Evolutionary conservation across 2,888 invertebrate genomes (phyloP), one percentile per base, ranked within the genome.

Genomic region (Clepsis dumicolana): DNA sequence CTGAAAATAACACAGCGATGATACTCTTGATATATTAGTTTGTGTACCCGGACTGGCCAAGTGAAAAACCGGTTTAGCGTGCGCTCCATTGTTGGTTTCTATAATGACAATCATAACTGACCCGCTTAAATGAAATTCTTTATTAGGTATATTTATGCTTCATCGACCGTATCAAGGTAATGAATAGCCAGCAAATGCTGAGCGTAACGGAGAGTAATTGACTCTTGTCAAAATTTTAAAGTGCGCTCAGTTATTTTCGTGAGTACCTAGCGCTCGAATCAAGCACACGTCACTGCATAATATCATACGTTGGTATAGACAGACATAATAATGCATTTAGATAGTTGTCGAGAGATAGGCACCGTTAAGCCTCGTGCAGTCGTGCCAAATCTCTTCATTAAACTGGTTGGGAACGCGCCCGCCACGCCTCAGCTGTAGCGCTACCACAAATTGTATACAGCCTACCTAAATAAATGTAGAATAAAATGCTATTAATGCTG

Each of bases 301-400:
- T 71, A 70, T 62, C 69, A 66, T 70, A 65, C 53, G 62, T 71
- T 67, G 72, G 67, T 75, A 74, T 69, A 72, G 25, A 54, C 50
- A 68, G 57, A 41, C 52, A 44, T 68, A 76, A 77, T 79, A 80
- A 80, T 79, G 79, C 79, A 80, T 85, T 85, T 84, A 85, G 68
- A 68, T 68, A 68, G 68, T 64, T 59, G 68, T 85, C 80, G 83
- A 78, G 77, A 82, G 80, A 79, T 80, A 80, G 78, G 82, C 82
- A 85, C 89, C 86, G 88, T 88, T 91, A 88, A 85, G 84, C 86
- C 86, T 82, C 83, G 87, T 82, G 84, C 84, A 85, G 80, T 88
- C 90, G 90, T 90, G 91, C 92, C 91, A 91, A 91, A 92, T 92
- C 89, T 91, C 90, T 91, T 91, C 88, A 90, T 92, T 90, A 90